Percentiles rank a stretch among this genome's conserved stretches.
These are phyloP conservation scores for Megalops atlanticus DNA, from an alignment of 2,113 vertebrate species.

Conservation along the genomic window DNA sequence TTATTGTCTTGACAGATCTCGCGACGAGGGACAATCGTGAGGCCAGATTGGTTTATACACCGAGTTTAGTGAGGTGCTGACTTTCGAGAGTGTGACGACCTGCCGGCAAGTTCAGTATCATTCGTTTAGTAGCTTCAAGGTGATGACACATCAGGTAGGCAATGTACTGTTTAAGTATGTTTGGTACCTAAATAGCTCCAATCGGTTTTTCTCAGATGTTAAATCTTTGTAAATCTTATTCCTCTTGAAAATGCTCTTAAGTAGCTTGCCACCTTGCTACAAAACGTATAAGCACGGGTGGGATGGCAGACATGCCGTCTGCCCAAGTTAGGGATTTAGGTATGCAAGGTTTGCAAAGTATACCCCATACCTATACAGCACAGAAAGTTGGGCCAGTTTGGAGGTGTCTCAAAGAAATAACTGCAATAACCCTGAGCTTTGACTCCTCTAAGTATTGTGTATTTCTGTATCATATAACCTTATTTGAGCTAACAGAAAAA, in stretches of 20 bases:
- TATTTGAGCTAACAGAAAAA: too few relatives aligned
- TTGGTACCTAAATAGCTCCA: background rate
- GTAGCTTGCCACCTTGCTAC: too few relatives aligned
- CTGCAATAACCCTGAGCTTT: too few relatives aligned
- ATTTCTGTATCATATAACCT: too few relatives aligned
- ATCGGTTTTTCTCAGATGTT: background rate
- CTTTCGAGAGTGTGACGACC: constrained; percentile 38
- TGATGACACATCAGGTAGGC: constrained; percentile 72
- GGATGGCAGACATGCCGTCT: too few relatives aligned
- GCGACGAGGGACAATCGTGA: background rate
- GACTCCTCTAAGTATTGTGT: too few relatives aligned
- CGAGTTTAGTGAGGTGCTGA: background rate
- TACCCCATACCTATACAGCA: too few relatives aligned
- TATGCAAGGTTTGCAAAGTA: too few relatives aligned
- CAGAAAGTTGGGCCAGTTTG: too few relatives aligned
- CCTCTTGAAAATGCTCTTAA: background rate
- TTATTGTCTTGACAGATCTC: background rate
- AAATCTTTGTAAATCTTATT: background rate
- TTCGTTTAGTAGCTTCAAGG: constrained; percentile 49
- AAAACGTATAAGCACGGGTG: too few relatives aligned
- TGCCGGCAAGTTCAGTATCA: constrained; percentile 43
- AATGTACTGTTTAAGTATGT: background rate
- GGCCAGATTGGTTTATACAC: background rate
- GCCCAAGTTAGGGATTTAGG: too few relatives aligned
- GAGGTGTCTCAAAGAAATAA: too few relatives aligned